Base-by-base conservation (phyloP, 2,113 vertebrate genomes). In the Eclectus roratus region DNA sequence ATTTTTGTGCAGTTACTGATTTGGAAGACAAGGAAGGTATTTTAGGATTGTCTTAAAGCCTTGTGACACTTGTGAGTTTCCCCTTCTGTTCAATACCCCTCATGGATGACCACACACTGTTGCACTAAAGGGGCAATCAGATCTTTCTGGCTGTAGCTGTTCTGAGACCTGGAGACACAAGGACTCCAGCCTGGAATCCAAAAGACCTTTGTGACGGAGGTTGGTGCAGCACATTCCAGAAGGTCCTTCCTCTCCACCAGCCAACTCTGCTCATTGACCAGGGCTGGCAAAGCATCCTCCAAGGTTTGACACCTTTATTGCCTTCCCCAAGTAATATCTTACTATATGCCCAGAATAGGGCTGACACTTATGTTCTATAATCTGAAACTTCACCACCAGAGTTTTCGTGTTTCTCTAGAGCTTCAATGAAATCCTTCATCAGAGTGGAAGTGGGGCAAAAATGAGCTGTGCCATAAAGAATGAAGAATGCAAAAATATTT, bases 321-420 rank as follows among this genome's bases (percentile, higher is more conserved):
- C 49, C 60, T 74, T 65, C 53, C 49, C 46, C 39, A 29, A 44
- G 52, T 35, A 23, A 73, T 83, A 80, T 44, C 60, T 61, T 47
- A n/a, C 49, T 43, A 0, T 1, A n/a, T 20, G 31, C 37, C 55
- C 82, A 82, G 37, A 78, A 63, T 1, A 16, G 17, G 37, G 61
- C 21, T 77, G 43, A 94, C 12, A 12, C 17, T 88, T 28, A 37
- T 1, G 1, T 25, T 44, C 15, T 20, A 12, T 13, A 25, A 69
- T 11, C 47, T 66, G 79, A 93, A 91, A 93, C 44, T 58, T 73
- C 33, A 61, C 80, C 65, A 50, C 31, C 43, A 76, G 29, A 83
- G 39, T 56, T 94, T 97, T 77, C 49, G 92, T 46, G 25, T 76
- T 85, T 89, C 87, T 37, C 60, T 33, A 94, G 85, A 93, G 71